Conservation (phyloP, 2,888 invertebrate species). For the Drosophila sordidapex region DNA sequence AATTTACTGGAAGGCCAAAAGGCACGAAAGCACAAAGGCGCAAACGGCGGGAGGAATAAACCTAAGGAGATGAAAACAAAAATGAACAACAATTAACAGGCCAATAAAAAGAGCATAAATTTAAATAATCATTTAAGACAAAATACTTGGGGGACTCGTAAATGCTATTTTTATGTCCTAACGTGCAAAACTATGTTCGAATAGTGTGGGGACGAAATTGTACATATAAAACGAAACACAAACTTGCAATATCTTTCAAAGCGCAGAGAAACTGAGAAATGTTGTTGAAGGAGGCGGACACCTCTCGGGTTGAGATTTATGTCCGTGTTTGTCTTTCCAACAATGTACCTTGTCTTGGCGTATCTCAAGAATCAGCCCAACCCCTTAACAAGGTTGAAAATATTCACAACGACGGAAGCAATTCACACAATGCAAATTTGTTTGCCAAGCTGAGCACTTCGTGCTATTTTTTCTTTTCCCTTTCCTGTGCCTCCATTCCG, state of each 20-base stretch:
- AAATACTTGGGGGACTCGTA: constrained; percentile 25
- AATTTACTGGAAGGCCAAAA: background rate
- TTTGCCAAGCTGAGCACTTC: constrained; percentile 49
- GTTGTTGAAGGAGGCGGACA: background rate
- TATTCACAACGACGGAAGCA: constrained; percentile 59
- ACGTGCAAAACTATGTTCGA: constrained; percentile 8
- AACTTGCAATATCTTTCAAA: background rate
- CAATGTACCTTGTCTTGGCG: constrained; percentile 21
- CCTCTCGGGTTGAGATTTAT: background rate
- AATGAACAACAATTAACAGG: constrained; percentile 10
- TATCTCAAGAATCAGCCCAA: constrained; percentile 30
- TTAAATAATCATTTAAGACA: constrained; percentile 46
- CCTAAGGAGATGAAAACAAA: constrained; percentile 13
- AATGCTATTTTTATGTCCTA: constrained; percentile 8
- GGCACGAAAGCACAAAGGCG: background rate
- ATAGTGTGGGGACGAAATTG: constrained; percentile 1
- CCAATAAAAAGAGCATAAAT: constrained; percentile 38
- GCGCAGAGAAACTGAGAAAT: constrained; percentile 19
- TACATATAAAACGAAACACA: background rate
- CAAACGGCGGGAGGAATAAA: constrained; percentile 9
- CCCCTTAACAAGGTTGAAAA: constrained; percentile 17
- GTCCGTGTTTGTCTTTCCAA: background rate
- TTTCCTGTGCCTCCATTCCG: constrained; percentile 13
- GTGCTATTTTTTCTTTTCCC: constrained; percentile 14
- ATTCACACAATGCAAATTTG: constrained; percentile 68